Percentiles rank a stretch among this genome's conserved stretches.
Evolutionary conservation across 2,113 vertebrate genomes (phyloP).

Genomic region (Hyaena hyaena): DNA sequence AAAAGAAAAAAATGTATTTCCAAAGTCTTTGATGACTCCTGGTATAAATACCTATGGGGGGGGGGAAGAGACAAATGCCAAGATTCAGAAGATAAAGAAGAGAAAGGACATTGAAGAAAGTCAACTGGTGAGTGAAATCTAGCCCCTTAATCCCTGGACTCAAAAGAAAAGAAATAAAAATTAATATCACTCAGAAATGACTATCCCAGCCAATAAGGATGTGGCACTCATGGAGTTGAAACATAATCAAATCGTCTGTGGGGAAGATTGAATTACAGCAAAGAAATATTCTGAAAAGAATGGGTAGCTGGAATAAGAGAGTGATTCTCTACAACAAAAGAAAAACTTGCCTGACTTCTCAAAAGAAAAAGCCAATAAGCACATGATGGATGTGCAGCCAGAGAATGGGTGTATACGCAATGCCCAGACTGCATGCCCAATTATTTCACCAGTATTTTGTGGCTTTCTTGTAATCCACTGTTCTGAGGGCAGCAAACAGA

Average conservation of each 20-base stretch:
- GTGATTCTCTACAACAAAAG: slow-evolving; percentile 13
- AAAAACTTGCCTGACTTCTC: slow-evolving; percentile 23
- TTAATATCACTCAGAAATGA: background rate
- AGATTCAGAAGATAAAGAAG: background rate
- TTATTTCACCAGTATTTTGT: slow-evolving; percentile 54
- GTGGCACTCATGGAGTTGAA: background rate
- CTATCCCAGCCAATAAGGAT: background rate
- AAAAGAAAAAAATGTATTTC: slow-evolving; percentile 20
- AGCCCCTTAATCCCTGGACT: background rate
- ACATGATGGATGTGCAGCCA: background rate
- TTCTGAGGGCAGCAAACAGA: slow-evolving; percentile 55
- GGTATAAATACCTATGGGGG: background rate
- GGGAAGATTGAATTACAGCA: background rate
- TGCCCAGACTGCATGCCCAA: background rate
- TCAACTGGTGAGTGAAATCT: background rate
- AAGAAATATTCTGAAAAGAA: slow-evolving; percentile 27
- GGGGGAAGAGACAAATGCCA: background rate
- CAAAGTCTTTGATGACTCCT: background rate
- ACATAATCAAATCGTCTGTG: background rate
- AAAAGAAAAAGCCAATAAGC: background rate
- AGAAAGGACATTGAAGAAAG: background rate
- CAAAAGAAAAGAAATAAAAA: background rate
- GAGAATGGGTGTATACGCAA: background rate
- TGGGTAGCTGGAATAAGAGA: background rate
- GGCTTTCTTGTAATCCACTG: slow-evolving; percentile 44